These are phyloP conservation scores for Chaetorhynchus papuensis DNA, from an alignment of 2,113 vertebrate species.

Conservation along the genomic window DNA sequence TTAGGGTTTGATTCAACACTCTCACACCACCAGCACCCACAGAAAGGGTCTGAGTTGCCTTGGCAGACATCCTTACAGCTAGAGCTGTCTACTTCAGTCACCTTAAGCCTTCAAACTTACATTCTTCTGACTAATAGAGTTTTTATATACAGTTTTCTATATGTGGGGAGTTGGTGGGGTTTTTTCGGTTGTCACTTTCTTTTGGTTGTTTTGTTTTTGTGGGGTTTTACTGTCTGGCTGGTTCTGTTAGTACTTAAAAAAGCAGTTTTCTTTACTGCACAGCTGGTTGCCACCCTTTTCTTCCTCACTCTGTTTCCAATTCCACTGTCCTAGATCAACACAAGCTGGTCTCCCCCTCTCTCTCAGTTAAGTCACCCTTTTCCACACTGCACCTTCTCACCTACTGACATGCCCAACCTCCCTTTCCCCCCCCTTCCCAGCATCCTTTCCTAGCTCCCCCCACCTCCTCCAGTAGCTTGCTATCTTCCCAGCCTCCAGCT, in stretches of 20 bases:
- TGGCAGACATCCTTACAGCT: background rate
- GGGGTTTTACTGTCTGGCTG: background rate
- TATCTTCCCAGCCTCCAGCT: background rate
- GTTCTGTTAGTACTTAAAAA: background rate
- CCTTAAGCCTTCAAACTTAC: background rate
- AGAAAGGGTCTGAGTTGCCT: background rate
- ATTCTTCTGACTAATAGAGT: background rate
- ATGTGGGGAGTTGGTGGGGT: fast-evolving
- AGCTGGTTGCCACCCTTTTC: background rate
- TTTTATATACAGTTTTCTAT: background rate
- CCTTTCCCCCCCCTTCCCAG: background rate
- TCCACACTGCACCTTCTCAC: background rate
- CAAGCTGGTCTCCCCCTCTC: background rate
- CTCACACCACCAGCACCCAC: background rate
- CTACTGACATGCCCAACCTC: background rate
- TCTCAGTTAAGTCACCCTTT: background rate
- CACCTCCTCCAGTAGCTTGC: background rate
- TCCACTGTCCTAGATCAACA: background rate
- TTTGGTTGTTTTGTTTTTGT: background rate
- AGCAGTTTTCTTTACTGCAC: background rate
- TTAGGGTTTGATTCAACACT: background rate
- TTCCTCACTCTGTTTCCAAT: background rate
- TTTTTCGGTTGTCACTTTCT: background rate
- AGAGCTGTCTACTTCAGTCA: background rate
- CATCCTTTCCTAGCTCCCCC: background rate